Evolutionary conservation across 2,113 vertebrate genomes (phyloP).

Genomic region (Leucosticte australis): DNA sequence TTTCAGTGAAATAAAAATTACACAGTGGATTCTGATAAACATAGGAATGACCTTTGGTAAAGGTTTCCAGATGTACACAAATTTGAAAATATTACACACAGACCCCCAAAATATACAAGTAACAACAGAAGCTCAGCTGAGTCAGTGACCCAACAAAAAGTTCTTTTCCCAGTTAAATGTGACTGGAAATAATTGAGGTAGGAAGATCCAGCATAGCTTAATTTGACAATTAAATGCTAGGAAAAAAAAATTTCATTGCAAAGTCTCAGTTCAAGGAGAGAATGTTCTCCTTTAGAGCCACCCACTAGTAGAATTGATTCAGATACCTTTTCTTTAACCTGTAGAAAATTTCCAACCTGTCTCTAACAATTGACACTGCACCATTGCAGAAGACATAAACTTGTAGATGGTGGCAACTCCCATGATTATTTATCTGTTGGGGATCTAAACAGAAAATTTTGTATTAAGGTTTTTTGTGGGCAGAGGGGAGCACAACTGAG

Average conservation of each 20-base stretch:
- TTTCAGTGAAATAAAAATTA: background rate
- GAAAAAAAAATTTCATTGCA: background rate
- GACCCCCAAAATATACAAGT: background rate
- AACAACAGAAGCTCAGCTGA: background rate
- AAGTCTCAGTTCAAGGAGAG: background rate
- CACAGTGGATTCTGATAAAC: background rate
- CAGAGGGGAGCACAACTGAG: background rate
- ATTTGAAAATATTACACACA: background rate
- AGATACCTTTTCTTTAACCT: background rate
- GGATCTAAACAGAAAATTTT: background rate
- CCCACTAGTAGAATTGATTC: background rate
- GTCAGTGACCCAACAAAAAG: background rate
- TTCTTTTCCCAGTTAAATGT: background rate
- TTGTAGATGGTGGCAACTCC: background rate
- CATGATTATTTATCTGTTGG: background rate
- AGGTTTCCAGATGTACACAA: background rate
- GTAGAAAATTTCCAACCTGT: background rate
- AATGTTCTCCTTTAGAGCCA: background rate
- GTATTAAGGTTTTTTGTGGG: background rate
- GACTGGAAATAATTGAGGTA: background rate
- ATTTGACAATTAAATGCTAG: background rate
- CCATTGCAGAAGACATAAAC: background rate
- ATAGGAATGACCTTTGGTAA: background rate
- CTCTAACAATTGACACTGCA: background rate
- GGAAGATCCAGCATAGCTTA: background rate